Conservation (phyloP, 35 echinoderm and acorn worm genomes). For the Diadema setosum region DNA sequence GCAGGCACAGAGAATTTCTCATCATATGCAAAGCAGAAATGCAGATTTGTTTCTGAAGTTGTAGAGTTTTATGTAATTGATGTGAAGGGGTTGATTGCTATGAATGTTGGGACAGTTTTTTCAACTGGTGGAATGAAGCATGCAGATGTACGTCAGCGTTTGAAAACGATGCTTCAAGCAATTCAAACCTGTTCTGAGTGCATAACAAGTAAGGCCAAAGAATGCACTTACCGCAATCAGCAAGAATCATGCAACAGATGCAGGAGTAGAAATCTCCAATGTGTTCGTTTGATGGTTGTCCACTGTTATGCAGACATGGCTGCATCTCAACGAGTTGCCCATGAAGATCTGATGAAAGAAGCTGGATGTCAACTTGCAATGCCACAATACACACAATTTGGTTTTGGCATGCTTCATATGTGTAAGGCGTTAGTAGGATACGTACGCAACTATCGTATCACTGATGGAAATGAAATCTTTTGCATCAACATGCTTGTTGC, state of each 20-base stretch:
- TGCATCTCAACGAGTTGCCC: not conserved
- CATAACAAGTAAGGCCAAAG: not conserved
- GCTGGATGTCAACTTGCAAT: not conserved
- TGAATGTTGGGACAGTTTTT: not conserved
- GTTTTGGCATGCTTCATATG: not conserved
- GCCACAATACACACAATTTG: not conserved
- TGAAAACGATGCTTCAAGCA: not conserved
- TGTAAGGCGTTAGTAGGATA: not conserved
- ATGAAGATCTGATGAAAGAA: slow-evolving; percentile 20
- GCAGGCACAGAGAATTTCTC: not conserved
- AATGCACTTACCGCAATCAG: not conserved
- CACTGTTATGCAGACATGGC: slow-evolving; percentile 12
- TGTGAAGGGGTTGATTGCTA: not conserved
- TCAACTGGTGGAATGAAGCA: not conserved
- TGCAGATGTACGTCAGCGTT: not conserved
- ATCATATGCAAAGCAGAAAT: not conserved
- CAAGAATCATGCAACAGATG: not conserved
- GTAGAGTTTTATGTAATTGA: not conserved
- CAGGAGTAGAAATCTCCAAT: not conserved
- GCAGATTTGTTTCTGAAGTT: not conserved
- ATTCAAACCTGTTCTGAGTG: not conserved
- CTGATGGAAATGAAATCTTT: not conserved
- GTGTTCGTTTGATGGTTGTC: not conserved
- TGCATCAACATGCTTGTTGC: not conserved
- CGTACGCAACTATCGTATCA: not conserved